Base-by-base conservation (phyloP, 2,113 vertebrate species). In the Pongo pygmaeus region DNA sequence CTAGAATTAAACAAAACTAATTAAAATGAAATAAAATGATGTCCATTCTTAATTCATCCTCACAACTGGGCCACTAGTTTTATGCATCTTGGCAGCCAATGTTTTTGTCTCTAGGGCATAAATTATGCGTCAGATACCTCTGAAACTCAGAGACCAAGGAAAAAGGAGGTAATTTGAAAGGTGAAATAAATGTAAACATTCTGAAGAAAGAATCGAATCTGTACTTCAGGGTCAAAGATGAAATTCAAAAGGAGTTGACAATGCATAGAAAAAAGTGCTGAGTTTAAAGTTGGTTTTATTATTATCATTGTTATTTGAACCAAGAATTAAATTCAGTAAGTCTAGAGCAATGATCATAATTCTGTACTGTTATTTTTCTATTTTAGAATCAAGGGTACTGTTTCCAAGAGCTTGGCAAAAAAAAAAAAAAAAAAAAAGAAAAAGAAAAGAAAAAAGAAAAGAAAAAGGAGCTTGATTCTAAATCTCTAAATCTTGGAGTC, bases 91-190 rank as follows among this genome's bases (percentile, higher is more conserved):
- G 84, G 84, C 85, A 52, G 93, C 96, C 69, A 97, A 84, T 50
- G 35, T 46, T 80, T 64, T 96, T 97, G 93, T 97, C 95, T 94
- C 46, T 61, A 80, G 69, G 85, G 92, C 48, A 97, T n/a, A 95
- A 97, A 72, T 7, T 88, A 30, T 95, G 17, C 91, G 96, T 81
- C 94, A 25, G 89, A 91, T 64, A 97, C 91, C 83, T 97, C 50
- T 90, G n/a, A 90, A 83, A 35, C 67, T 96, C 48, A 97, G 95
- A 91, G 84, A 91, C 14, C 93, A 69, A 8, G 3, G 96, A 94
- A 80, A 80, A 74, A 98, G 89, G 96, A 91, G 95, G 69, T 59
- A 91, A 90, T 23, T 94, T 55, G 70, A 38, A 74, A 92, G 64
- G 46, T 50, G 75, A 85, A 17, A 46, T 85, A 75, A 80, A 78